Conservation (phyloP, 2,888 invertebrate genomes). For the Stegana nigrithorax region DNA sequence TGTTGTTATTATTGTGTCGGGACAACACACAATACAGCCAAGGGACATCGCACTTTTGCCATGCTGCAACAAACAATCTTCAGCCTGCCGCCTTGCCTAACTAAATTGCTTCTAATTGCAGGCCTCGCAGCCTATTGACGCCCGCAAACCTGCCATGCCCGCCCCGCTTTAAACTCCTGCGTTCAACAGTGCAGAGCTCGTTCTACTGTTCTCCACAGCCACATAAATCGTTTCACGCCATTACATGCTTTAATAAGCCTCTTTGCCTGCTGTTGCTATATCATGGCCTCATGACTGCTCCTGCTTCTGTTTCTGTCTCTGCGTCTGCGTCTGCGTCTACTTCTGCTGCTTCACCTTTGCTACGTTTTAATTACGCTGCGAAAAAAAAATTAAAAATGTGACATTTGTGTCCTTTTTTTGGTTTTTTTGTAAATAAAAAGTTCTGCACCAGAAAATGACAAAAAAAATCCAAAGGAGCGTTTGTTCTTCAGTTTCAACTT, state of each 20-base stretch:
- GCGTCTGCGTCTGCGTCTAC: neutral
- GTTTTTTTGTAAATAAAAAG: neutral
- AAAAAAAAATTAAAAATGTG: constrained; percentile 12
- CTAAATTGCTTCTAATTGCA: constrained; percentile 58
- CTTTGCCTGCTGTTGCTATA: no score
- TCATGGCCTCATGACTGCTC: neutral
- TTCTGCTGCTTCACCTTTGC: neutral
- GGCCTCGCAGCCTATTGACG: constrained; percentile 37
- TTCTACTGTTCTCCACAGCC: neutral
- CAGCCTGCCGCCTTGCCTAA: constrained; percentile 10
- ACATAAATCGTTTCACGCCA: constrained; percentile 52
- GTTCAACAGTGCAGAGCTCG: neutral
- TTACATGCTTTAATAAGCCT: constrained; percentile 57
- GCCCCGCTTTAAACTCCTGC: neutral
- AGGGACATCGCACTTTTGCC: constrained; percentile 51
- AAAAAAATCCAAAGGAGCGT: neutral
- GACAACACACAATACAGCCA: constrained; percentile 15
- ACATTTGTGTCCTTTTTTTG: constrained; percentile 3
- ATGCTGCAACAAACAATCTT: neutral
- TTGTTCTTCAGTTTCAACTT: neutral
- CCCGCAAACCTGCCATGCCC: constrained; percentile 20
- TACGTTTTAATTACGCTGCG: constrained; percentile 21
- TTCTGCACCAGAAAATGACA: neutral
- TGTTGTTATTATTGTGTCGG: no score
- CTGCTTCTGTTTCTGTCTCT: constrained; percentile 8